These are phyloP conservation scores for Drepana falcataria DNA, from an alignment of 2,888 invertebrate species.

Conservation along the genomic window DNA sequence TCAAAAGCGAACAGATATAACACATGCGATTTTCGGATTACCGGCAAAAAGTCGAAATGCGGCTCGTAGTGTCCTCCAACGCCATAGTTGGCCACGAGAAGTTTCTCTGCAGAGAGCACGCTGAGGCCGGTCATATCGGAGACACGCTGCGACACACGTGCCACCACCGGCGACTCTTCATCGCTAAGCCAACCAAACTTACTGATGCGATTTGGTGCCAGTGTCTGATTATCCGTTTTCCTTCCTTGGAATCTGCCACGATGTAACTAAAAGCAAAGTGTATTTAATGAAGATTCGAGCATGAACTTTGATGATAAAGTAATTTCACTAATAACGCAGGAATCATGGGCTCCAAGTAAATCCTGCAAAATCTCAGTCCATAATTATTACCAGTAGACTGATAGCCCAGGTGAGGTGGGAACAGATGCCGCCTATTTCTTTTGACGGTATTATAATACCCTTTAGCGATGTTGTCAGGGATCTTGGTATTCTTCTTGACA, in stretches of 20 bases:
- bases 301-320: too few species aligned
- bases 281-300: too few species aligned
- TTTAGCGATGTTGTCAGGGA: too few species aligned
- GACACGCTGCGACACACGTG: slow-evolving; percentile 86
- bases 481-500: too few species aligned
- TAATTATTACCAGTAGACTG: too few species aligned
- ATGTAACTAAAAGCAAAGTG: slow-evolving; percentile 81
- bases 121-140: slow-evolving; percentile 92
- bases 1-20: too few species aligned
- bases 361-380: too few species aligned
- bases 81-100: slow-evolving; percentile 99
- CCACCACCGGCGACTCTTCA: slow-evolving; percentile 86
- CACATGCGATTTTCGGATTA: slow-evolving; percentile 62
- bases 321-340: too few species aligned
- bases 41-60: slow-evolving; percentile 94
- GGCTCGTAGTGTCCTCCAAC: slow-evolving; percentile 99
- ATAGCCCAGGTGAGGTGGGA: too few species aligned
- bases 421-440: too few species aligned
- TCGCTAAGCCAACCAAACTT: slow-evolving; percentile 98
- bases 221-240: slow-evolving; percentile 92
- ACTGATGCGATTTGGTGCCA: slow-evolving; percentile 97
- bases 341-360: too few species aligned
- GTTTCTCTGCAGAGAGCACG: slow-evolving; percentile 94
- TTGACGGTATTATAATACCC: too few species aligned
- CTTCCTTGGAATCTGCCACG: slow-evolving; percentile 97